Conservation (phyloP, 2,113 vertebrate genomes). For the Labeo rohita region DNA sequence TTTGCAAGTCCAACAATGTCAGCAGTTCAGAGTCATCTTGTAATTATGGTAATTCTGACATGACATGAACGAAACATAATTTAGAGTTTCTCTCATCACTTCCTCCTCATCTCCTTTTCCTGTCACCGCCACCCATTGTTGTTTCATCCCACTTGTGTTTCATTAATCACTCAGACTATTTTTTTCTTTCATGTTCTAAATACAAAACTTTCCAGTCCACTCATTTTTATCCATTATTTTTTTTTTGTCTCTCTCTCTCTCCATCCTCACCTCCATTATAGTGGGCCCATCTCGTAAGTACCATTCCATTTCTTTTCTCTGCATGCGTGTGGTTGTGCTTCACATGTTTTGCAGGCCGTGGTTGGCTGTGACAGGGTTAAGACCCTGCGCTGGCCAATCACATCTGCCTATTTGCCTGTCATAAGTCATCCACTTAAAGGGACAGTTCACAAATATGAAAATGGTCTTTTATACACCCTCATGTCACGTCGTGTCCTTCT, state of each 20-base stretch:
- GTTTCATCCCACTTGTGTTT: neutral
- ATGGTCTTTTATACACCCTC: neutral
- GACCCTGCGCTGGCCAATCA: neutral
- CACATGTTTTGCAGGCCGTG: conserved; percentile 13
- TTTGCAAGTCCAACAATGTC: neutral
- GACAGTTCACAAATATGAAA: neutral
- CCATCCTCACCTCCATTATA: conserved; percentile 69
- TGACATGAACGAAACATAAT: neutral
- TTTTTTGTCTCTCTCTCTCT: conserved; percentile 59
- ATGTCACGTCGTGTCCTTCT: neutral
- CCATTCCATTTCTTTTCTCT: conserved; percentile 78
- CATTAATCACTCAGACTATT: conserved; percentile 13
- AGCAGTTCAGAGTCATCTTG: neutral
- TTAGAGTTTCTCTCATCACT: neutral
- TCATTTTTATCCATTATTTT: conserved; percentile 61
- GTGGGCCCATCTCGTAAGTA: conserved; percentile 84
- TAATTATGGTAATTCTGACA: conserved; percentile 23
- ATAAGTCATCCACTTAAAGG: neutral
- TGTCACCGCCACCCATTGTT: neutral
- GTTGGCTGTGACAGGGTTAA: conserved; percentile 45
- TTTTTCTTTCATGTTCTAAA: conserved; percentile 10
- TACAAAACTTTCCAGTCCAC: conserved; percentile 23
- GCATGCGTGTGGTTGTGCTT: conserved; percentile 48
- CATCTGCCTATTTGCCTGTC: neutral
- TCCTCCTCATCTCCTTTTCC: conserved; percentile 5